phyloP scores from a whole-genome alignment of 2,113 vertebrate genomes.

The Poicephalus gulielmi region DNA sequence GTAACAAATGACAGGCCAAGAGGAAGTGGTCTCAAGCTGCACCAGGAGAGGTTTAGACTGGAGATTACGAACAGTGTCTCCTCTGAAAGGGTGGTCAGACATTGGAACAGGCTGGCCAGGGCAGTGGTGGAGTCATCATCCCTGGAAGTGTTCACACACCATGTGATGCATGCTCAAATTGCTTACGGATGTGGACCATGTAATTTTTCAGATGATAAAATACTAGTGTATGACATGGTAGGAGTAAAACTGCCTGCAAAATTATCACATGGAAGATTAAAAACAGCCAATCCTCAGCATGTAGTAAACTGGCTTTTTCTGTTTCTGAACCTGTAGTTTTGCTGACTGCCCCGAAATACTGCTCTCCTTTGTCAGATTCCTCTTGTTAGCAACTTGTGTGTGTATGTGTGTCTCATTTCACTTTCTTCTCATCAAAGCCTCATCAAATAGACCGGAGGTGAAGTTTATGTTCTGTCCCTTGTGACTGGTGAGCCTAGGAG shows the following conservation, averaged over 20 bases:
- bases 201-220: neutral
- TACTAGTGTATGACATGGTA: neutral
- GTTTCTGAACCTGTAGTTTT: neutral
- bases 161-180: neutral
- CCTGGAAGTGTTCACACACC: neutral
- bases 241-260: neutral
- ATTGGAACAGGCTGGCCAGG: neutral
- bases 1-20: neutral
- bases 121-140: neutral
- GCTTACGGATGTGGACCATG: rapidly evolving
- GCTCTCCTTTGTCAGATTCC: neutral
- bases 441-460: neutral
- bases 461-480: neutral
- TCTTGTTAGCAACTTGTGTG: neutral
- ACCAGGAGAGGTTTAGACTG: neutral
- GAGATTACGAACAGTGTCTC: neutral
- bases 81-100: neutral
- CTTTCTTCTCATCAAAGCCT: slow-evolving; percentile 14
- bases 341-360: neutral
- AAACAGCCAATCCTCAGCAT: neutral
- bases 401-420: neutral
- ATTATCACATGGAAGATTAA: neutral
- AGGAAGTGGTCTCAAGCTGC: neutral
- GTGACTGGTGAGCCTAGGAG: neutral
- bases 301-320: neutral